These are phyloP conservation scores for Alfaro cultratus DNA, from an alignment of 2,797 vertebrate genomes.

Conservation along the genomic window DNA sequence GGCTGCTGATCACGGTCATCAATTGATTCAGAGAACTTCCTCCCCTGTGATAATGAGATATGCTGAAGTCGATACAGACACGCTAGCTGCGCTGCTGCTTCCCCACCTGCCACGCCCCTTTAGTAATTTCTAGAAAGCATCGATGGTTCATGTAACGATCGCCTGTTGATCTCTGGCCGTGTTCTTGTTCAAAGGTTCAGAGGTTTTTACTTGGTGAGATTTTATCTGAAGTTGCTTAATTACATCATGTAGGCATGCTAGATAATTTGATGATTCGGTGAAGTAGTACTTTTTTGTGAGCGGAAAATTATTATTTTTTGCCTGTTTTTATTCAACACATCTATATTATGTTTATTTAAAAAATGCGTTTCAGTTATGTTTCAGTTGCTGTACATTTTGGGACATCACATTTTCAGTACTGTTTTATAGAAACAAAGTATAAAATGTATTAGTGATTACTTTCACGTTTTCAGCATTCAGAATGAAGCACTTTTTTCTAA, in stretches of 20 bases:
- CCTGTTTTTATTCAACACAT: background rate
- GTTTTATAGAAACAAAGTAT: background rate
- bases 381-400: background rate
- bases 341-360: background rate
- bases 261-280: background rate
- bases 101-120: background rate
- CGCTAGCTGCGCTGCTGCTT: slow-evolving; percentile 9
- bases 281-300: background rate
- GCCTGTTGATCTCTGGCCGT: slow-evolving; percentile 17
- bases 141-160: slow-evolving; percentile 30
- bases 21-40: slow-evolving; percentile 67
- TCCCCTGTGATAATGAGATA: slow-evolving; percentile 66
- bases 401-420: background rate
- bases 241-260: background rate
- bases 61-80: slow-evolving; percentile 55
- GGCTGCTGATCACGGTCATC: slow-evolving; percentile 53
- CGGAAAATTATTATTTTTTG: background rate
- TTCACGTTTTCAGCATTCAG: slow-evolving; percentile 30
- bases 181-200: slow-evolving; percentile 35
- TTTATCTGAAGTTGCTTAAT: slow-evolving; percentile 29
- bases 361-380: background rate
- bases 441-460: background rate
- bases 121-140: slow-evolving; percentile 26
- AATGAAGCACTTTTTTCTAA: slow-evolving; percentile 62
- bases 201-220: slow-evolving; percentile 27